Evolutionary conservation across 2,888 invertebrate genomes (phyloP).

Genomic region (Meandrusa payeni): DNA sequence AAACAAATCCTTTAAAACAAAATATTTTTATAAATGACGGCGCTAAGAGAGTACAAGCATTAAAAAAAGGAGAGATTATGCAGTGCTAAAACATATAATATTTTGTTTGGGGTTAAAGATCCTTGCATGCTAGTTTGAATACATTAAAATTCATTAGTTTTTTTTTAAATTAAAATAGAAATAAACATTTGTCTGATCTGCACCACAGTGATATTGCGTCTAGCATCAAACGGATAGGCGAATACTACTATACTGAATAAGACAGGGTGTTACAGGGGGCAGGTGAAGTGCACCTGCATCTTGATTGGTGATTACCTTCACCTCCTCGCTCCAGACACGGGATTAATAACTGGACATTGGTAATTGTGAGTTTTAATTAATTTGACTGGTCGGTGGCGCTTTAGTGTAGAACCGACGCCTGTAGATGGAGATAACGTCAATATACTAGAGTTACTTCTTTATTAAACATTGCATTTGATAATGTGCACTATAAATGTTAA

Average conservation of each 20-base stretch:
- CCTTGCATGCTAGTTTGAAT: too few relatives aligned
- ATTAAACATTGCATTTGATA: constrained; percentile 14
- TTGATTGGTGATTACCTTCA: constrained; percentile 71
- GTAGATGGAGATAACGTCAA: constrained; percentile 18
- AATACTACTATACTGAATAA: constrained; percentile 10
- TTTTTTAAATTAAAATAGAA: too few relatives aligned
- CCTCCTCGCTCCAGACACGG: constrained; percentile 53
- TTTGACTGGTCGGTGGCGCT: constrained; percentile 44
- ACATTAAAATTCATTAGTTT: too few relatives aligned
- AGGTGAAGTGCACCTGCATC: constrained; percentile 72
- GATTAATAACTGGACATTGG: constrained; percentile 61
- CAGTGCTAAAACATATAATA: too few relatives aligned
- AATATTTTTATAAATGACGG: too few relatives aligned
- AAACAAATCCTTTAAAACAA: too few relatives aligned
- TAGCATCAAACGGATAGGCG: constrained; percentile 45
- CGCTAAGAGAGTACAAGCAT: too few relatives aligned
- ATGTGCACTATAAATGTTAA: constrained; percentile 4
- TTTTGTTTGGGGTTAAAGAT: too few relatives aligned
- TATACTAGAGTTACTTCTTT: constrained; percentile 11
- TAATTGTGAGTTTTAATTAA: constrained; percentile 65
- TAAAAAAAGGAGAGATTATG: too few relatives aligned
- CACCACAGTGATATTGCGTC: neutral
- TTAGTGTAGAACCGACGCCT: neutral
- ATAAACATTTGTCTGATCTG: too few relatives aligned
- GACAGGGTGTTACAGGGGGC: constrained; percentile 40